Evolutionary conservation across 1,140 invertebrate species (phyloP), one percentile per base, ranked within the genome.

Genomic region (Oryzaephilus surinamensis): DNA sequence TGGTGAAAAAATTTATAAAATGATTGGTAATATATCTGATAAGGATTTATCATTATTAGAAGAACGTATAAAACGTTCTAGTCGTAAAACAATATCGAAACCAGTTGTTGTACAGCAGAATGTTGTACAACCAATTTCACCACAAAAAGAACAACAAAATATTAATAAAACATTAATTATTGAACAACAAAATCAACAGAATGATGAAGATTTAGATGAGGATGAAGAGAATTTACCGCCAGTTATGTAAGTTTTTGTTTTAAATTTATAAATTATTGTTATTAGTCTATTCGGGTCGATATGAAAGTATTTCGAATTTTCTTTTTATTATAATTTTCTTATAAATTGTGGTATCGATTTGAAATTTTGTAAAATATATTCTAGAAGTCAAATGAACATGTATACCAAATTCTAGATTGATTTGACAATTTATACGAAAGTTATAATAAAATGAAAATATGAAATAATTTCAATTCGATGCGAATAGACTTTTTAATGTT

Each of bases 1-100:
- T 43, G 93, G 92, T 0, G 92, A 97, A 55, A 79, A 78, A 61
- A 71, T 97, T 1, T 94, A 81, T 60, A 94, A 94, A 66, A 76
- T 88, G 55, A 80, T 97, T 52, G 92, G 92, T 47, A 81, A 87
- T 67, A 79, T 94, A 53, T 85, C 82, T 13, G 92, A 97, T 51
- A 98, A 98, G 67, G 93, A 97, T 58, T 74, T 86, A 51, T 87
- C 87, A 2, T 70, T 97, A 40, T 65, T 99, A 15, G 93, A 97
- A 56, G 94, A 98, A 63, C 72, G 95, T 27, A 95, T 99, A 30
- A 95, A 95, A 57, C 71, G 90, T 21, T 80, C 84, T 6, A 74
- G 79, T 12, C 86, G 88, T 57, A 82, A 48, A 30, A 37, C 35
- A 18, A 38, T 29, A 33, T 40, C 15, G 6, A 17, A 8, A 24